Evolutionary conservation across 2,888 invertebrate genomes (phyloP).

Genomic region (Drosophila prostipennis): DNA sequence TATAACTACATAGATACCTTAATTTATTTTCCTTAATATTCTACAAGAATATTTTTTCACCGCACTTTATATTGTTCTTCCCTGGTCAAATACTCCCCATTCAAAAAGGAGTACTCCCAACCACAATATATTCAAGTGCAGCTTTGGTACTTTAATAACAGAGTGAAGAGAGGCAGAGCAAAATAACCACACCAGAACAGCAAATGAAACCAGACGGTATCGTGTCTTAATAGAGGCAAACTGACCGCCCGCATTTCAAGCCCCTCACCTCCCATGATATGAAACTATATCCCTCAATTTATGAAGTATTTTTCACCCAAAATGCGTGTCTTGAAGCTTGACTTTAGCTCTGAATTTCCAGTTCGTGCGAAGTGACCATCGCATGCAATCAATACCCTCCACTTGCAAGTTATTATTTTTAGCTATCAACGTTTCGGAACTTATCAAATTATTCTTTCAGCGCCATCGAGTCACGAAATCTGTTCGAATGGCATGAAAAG

Average conservation of each 20-base stretch:
- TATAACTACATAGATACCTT: too few species aligned
- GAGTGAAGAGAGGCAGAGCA: constrained; percentile 36
- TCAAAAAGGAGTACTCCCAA: neutral
- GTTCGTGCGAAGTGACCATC: constrained; percentile 19
- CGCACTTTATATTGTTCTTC: neutral
- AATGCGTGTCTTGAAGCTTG: constrained; percentile 65
- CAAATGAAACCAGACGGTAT: constrained; percentile 52
- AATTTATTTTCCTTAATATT: too few species aligned
- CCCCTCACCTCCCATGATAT: neutral
- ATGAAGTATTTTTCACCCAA: constrained; percentile 55
- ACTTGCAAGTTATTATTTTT: constrained; percentile 61
- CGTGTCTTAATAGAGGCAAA: constrained; percentile 67
- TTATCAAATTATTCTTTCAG: constrained; percentile 72
- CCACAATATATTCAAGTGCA: constrained; percentile 62
- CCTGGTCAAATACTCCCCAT: neutral
- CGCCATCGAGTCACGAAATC: constrained; percentile 52
- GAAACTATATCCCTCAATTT: neutral
- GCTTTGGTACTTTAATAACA: constrained; percentile 72
- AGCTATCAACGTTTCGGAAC: constrained; percentile 49
- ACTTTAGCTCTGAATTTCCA: constrained; percentile 13
- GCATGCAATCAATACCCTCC: constrained; percentile 47
- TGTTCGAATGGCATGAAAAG: constrained; percentile 21
- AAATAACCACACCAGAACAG: constrained; percentile 27
- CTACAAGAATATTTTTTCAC: too few species aligned
- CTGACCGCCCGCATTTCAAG: constrained; percentile 68